Evolutionary conservation across 2,797 vertebrate species (phyloP).

Genomic region (Thaleichthys pacificus): DNA sequence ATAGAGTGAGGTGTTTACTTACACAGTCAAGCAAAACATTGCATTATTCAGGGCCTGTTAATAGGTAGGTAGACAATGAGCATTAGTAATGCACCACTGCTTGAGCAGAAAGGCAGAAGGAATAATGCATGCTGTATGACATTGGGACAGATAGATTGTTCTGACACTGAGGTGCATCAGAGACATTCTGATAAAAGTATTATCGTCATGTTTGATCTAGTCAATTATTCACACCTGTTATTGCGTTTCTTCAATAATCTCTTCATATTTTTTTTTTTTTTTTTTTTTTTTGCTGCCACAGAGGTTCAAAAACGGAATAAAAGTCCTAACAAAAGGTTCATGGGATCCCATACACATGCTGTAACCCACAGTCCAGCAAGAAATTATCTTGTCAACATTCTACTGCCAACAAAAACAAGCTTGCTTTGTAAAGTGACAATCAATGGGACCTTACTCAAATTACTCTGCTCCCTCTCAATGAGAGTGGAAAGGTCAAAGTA

Average conservation of each 20-base stretch:
- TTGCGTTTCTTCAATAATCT: too few species aligned
- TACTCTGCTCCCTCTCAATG: constrained; percentile 44
- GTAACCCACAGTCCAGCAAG: constrained; percentile 32
- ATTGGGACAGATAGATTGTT: constrained; percentile 36
- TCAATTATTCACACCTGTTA: not conserved
- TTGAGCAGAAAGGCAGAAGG: constrained; percentile 31
- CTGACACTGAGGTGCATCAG: not conserved
- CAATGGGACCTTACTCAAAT: constrained; percentile 39
- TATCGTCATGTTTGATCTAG: not conserved
- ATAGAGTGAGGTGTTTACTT: constrained; percentile 35
- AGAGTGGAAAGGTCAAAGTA: constrained; percentile 31
- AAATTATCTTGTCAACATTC: constrained; percentile 32
- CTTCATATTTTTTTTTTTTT: constrained; percentile 6
- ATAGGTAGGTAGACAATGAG: constrained; percentile 46
- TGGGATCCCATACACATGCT: constrained; percentile 47
- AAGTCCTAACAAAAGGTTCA: constrained; percentile 31
- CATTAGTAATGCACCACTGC: constrained; percentile 46
- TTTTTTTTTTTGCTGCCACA: constrained; percentile 18
- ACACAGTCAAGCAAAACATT: constrained; percentile 45
- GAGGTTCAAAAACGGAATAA: constrained; percentile 18
- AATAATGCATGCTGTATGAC: constrained; percentile 20
- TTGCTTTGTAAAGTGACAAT: constrained; percentile 37
- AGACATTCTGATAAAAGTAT: not conserved
- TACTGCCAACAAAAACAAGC: constrained; percentile 58
- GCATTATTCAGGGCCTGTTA: constrained; percentile 36